phyloP scores from a whole-genome alignment of 2,888 invertebrate species.

The Lordiphosa fenestrarum region DNA sequence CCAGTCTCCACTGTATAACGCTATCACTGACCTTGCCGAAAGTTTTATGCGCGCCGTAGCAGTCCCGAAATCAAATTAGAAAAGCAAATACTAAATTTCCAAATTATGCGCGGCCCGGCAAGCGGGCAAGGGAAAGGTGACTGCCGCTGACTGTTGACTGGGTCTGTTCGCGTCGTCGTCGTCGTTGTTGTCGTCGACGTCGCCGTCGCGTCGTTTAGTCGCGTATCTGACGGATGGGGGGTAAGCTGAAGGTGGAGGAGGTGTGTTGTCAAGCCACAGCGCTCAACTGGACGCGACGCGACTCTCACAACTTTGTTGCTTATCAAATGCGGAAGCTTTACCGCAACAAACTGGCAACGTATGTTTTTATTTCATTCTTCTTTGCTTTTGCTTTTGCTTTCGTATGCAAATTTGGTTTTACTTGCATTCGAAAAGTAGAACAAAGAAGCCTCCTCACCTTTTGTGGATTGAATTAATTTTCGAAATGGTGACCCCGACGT shows the following conservation, averaged over 20 bases:
- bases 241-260: slow-evolving; percentile 2
- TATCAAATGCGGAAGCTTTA: slow-evolving; percentile 69
- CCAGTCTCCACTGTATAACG: slow-evolving; percentile 19
- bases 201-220: background rate
- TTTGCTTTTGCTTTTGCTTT: background rate
- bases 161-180: background rate
- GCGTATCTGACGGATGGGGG: slow-evolving; percentile 3
- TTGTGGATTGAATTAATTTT: slow-evolving; percentile 7
- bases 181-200: background rate
- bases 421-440: slow-evolving; percentile 13
- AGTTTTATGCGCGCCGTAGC: slow-evolving; percentile 24
- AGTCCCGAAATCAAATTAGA: slow-evolving; percentile 55
- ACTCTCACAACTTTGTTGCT: slow-evolving; percentile 35
- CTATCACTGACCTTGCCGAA: slow-evolving; percentile 72
- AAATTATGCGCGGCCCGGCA: slow-evolving; percentile 34
- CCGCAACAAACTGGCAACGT: slow-evolving; percentile 44
- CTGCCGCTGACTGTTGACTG: slow-evolving; percentile 2
- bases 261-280: slow-evolving; percentile 45
- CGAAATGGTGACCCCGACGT: slow-evolving; percentile 12
- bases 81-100: slow-evolving; percentile 62
- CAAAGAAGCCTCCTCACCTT: slow-evolving; percentile 7
- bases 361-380: background rate
- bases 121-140: slow-evolving; percentile 20
- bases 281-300: slow-evolving; percentile 7
- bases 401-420: slow-evolving; percentile 8